phyloP scores from a whole-genome alignment of 2,113 vertebrate species.

The Mandrillus leucophaeus region DNA sequence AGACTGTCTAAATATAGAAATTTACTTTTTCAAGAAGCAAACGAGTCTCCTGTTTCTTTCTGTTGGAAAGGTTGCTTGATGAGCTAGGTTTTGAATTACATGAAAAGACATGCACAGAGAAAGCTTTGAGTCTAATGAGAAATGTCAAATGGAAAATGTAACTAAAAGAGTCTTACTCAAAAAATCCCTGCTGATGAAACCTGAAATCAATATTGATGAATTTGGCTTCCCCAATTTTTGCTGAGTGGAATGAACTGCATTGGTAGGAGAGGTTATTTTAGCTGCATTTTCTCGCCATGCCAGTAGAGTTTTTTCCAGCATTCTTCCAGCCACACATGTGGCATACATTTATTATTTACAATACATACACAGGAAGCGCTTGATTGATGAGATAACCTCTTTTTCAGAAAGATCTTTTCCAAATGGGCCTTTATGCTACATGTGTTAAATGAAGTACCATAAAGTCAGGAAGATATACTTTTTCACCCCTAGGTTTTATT shows the following conservation, averaged over 20 bases:
- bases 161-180: conserved; percentile 57
- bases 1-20: not conserved
- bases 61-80: conserved; percentile 26
- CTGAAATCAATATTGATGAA: conserved; percentile 69
- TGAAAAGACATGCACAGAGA: not conserved
- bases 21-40: conserved; percentile 31
- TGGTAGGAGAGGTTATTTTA: conserved; percentile 58
- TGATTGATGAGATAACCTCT: conserved; percentile 69
- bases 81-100: conserved; percentile 63
- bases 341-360: conserved; percentile 76
- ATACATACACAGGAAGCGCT: conserved; percentile 51
- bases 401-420: conserved; percentile 72
- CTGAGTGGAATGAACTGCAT: conserved; percentile 7
- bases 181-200: conserved; percentile 53
- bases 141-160: conserved; percentile 66
- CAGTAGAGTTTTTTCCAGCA: conserved; percentile 51
- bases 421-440: conserved; percentile 45
- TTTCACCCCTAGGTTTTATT: conserved; percentile 31
- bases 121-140: conserved; percentile 60
- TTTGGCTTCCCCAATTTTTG: conserved; percentile 50
- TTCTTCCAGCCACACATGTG: conserved; percentile 62
- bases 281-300: conserved; percentile 1
- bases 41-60: not conserved
- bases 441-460: conserved; percentile 51
- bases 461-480: conserved; percentile 55